Conservation (phyloP, 2,888 invertebrate genomes). For the Drosophila macrospina region DNA sequence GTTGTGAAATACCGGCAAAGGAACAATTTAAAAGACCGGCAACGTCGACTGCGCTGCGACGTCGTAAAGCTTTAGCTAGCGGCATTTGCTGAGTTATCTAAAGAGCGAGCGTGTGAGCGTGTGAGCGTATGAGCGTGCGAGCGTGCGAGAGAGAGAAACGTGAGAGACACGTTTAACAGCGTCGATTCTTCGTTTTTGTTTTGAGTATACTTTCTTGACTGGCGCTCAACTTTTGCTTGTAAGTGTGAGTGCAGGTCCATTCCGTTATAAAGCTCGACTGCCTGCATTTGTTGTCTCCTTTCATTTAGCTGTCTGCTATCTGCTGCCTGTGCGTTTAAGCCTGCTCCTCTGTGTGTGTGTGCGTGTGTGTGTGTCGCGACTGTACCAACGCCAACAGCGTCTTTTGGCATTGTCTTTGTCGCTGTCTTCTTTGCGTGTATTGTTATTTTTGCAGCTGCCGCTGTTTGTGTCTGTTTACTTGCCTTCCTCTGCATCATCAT, state of each 20-base stretch:
- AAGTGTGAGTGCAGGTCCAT: constrained; percentile 46
- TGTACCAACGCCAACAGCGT: constrained; percentile 49
- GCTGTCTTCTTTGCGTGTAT: constrained; percentile 57
- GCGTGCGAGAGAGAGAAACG: no score
- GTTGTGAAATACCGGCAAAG: constrained; percentile 49
- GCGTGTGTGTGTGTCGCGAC: constrained; percentile 41
- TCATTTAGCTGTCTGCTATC: background rate
- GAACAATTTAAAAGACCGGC: constrained; percentile 26
- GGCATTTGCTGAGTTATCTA: background rate
- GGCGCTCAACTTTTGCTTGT: constrained; percentile 11
- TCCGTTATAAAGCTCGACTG: constrained; percentile 56
- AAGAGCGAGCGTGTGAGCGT: constrained; percentile 6
- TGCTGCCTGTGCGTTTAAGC: background rate
- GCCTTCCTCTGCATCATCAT: background rate
- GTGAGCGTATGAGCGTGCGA: constrained; percentile 3
- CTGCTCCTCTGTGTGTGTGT: constrained; percentile 11
- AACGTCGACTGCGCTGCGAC: constrained; percentile 3
- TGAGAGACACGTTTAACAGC: background rate
- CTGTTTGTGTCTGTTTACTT: constrained; percentile 24
- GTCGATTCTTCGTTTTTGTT: constrained; percentile 44
- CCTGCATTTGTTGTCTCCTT: constrained; percentile 49
- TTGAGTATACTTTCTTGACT: constrained; percentile 46
- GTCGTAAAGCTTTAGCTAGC: constrained; percentile 22
- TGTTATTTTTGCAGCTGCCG: constrained; percentile 62
- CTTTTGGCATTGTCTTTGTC: constrained; percentile 48